Conservation (phyloP, 2,113 vertebrate species). For the Phasianus colchicus region DNA sequence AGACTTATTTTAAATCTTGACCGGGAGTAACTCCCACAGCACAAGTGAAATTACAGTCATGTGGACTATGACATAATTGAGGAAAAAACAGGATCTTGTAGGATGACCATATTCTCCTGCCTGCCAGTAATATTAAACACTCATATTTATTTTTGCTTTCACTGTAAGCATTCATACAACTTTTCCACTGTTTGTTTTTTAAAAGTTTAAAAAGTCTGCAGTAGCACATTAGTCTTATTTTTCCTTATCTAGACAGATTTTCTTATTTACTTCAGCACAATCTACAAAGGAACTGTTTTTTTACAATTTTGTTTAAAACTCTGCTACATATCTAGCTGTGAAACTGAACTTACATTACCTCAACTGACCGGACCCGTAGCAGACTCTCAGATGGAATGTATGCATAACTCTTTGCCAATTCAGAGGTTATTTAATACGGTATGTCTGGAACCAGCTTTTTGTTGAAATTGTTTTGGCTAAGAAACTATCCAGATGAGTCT, state of each 20-base stretch:
- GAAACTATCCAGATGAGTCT: slow-evolving; percentile 66
- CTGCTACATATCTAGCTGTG: slow-evolving; percentile 33
- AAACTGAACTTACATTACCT: slow-evolving; percentile 72
- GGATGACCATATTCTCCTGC: not conserved
- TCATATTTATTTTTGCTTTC: slow-evolving; percentile 41
- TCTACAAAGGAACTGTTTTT: slow-evolving; percentile 26
- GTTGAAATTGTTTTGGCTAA: slow-evolving; percentile 76
- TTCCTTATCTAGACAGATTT: not conserved
- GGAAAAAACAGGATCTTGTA: slow-evolving; percentile 9
- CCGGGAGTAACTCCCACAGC: not conserved
- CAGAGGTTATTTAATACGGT: slow-evolving; percentile 74
- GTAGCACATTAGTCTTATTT: not conserved
- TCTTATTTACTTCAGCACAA: not conserved
- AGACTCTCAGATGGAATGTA: slow-evolving; percentile 71
- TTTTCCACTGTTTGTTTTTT: not conserved
- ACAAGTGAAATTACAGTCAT: slow-evolving; percentile 33
- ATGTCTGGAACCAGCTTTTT: slow-evolving; percentile 74
- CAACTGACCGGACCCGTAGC: slow-evolving; percentile 57
- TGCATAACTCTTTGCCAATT: slow-evolving; percentile 69
- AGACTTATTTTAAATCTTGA: slow-evolving; percentile 15
- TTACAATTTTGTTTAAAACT: slow-evolving; percentile 39
- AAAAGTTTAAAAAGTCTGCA: not conserved
- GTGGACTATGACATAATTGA: slow-evolving; percentile 53
- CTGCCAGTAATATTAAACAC: slow-evolving; percentile 43
- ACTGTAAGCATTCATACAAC: not conserved